These are phyloP conservation scores for Harlomillsia oculata DNA, from an alignment of 1,140 invertebrate genomes.

Conservation along the genomic window DNA sequence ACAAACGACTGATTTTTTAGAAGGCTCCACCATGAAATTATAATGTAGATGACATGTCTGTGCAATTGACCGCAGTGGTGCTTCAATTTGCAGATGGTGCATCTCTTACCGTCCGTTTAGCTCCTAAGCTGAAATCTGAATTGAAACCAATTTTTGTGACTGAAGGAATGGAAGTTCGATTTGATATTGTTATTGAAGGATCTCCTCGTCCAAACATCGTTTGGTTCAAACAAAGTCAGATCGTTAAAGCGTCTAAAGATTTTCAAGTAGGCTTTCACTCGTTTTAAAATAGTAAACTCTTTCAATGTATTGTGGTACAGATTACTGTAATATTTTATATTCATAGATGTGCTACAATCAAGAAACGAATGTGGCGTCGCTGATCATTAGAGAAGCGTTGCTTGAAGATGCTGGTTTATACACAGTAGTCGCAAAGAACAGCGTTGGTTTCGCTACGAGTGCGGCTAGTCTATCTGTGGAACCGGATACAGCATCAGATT, in stretches of 20 bases:
- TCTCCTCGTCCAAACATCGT: slow-evolving; percentile 80
- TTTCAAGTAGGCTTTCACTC: slow-evolving; percentile 49
- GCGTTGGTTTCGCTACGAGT: slow-evolving; percentile 81
- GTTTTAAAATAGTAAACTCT: too few species aligned
- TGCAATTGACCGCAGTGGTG: too few species aligned
- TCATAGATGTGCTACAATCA: slow-evolving; percentile 83
- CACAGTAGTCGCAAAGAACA: slow-evolving; percentile 91
- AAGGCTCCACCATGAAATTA: background rate
- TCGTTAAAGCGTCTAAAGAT: slow-evolving; percentile 79
- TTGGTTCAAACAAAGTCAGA: slow-evolving; percentile 86
- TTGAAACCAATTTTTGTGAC: slow-evolving; percentile 68
- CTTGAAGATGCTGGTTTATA: slow-evolving; percentile 94
- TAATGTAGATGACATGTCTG: too few species aligned
- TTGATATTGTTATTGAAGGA: slow-evolving; percentile 83
- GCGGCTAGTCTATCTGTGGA: slow-evolving; percentile 82
- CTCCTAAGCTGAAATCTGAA: slow-evolving; percentile 77
- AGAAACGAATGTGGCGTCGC: slow-evolving; percentile 71
- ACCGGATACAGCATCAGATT: slow-evolving; percentile 72
- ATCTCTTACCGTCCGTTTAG: too few species aligned
- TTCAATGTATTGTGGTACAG: too few species aligned
- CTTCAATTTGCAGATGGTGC: too few species aligned
- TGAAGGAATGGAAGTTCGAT: slow-evolving; percentile 78
- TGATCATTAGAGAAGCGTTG: slow-evolving; percentile 90
- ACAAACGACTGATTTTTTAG: too few species aligned
- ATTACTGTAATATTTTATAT: slow-evolving; percentile 9